These are phyloP conservation scores for Nesospiza acunhae DNA, from an alignment of 2,113 vertebrate genomes.

Conservation along the genomic window DNA sequence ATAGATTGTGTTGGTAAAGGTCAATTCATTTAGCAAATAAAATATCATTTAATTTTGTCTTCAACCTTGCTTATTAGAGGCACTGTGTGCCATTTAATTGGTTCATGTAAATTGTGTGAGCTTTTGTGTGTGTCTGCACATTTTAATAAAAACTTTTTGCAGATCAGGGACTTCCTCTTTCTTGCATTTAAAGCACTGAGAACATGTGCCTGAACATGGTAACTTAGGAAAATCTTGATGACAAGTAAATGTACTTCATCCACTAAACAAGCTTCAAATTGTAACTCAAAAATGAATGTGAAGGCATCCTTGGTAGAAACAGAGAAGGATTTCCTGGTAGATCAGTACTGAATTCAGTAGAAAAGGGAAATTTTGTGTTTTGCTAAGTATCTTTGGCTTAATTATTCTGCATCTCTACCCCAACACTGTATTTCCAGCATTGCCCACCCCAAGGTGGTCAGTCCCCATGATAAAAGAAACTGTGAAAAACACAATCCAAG, in stretches of 20 bases:
- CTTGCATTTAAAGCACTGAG: not conserved
- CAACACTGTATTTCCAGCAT: not conserved
- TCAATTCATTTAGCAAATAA: conserved; percentile 43
- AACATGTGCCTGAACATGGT: not conserved
- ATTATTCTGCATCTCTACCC: not conserved
- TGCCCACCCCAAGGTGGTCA: accelerated
- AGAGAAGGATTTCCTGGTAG: not conserved
- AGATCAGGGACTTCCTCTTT: not conserved
- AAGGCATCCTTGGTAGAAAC: not conserved
- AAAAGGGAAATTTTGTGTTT: not conserved
- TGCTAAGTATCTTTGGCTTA: not conserved
- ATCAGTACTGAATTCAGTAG: not conserved
- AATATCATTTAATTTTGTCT: conserved; percentile 20
- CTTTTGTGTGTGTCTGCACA: not conserved
- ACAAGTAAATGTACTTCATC: not conserved
- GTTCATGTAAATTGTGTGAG: not conserved
- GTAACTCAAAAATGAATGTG: not conserved
- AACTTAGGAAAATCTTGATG: not conserved
- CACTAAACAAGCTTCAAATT: not conserved
- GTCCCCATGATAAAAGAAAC: not conserved
- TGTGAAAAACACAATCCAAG: not conserved
- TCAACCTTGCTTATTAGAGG: not conserved
- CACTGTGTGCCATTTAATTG: conserved; percentile 4
- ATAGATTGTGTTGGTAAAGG: conserved; percentile 21
- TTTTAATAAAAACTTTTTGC: not conserved